Conservation (phyloP, 2,888 invertebrate genomes). For the Patella caerulea region DNA sequence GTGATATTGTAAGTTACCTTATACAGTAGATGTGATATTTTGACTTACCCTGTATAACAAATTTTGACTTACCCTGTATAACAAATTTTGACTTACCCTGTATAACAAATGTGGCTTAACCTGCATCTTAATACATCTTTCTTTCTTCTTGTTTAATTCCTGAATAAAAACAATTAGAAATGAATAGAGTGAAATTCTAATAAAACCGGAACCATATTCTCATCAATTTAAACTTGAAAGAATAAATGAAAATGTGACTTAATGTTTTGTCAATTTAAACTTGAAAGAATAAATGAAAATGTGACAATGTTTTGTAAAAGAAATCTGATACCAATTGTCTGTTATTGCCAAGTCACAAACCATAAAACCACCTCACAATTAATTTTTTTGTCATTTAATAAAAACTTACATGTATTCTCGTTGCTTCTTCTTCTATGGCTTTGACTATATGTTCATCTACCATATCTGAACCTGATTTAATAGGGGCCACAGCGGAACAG, state of each 20-base stretch:
- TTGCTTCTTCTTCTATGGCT: constrained; percentile 75
- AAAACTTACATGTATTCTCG: constrained; percentile 56
- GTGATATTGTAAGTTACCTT: no score
- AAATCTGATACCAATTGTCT: no score
- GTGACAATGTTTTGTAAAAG: no score
- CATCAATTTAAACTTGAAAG: background rate
- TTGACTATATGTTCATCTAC: constrained; percentile 80
- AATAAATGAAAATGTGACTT: no score
- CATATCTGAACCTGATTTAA: constrained; percentile 81
- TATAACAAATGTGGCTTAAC: constrained; percentile 85
- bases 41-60: constrained; percentile 63
- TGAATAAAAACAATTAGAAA: constrained; percentile 21
- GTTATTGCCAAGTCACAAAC: no score
- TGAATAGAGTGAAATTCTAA: constrained; percentile 1
- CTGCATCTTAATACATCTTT: constrained; percentile 76
- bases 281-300: no score
- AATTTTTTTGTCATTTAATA: no score
- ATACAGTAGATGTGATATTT: no score
- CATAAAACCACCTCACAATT: no score
- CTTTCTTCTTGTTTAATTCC: constrained; percentile 70
- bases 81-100: constrained; percentile 75
- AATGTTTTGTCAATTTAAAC: background rate
- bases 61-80: no score
- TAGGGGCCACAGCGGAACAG: constrained; percentile 77
- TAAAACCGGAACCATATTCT: constrained; percentile 32